phyloP scores from a whole-genome alignment of 2,888 invertebrate species.

The Mystacides longicornis region DNA sequence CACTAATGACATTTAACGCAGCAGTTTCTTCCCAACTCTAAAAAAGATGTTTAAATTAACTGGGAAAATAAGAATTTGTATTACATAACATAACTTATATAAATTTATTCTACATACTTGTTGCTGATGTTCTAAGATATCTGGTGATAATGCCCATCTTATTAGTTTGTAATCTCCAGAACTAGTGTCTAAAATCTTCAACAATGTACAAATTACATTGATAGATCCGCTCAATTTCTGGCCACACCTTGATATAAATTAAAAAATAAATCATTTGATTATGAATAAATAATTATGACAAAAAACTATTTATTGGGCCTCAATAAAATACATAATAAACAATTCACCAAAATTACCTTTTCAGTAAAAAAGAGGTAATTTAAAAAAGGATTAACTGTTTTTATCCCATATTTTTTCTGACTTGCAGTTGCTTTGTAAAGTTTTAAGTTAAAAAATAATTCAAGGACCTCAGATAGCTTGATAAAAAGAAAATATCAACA shows the following conservation, averaged over 20 bases:
- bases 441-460: too few species aligned
- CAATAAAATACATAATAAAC: too few species aligned
- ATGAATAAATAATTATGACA: too few species aligned
- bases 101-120: slow-evolving; percentile 14
- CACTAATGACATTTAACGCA: slow-evolving; percentile 11
- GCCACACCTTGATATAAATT: slow-evolving; percentile 21
- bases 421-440: too few species aligned
- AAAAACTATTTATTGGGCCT: too few species aligned
- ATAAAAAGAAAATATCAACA: too few species aligned
- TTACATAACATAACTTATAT: not conserved
- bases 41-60: slow-evolving; percentile 1
- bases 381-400: too few species aligned
- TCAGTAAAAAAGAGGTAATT: too few species aligned
- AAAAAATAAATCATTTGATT: too few species aligned
- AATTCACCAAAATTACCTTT: too few species aligned
- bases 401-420: too few species aligned
- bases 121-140: slow-evolving; percentile 16
- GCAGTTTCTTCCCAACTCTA: slow-evolving; percentile 24
- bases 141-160: slow-evolving; percentile 15
- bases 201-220: slow-evolving; percentile 13
- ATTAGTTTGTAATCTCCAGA: slow-evolving; percentile 13
- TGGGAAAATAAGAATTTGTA: not conserved
- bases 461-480: too few species aligned
- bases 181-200: slow-evolving; percentile 9
- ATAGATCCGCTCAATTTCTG: slow-evolving; percentile 19